Percentiles rank a stretch among this genome's conserved stretches.
Evolutionary conservation across 2,888 invertebrate genomes (phyloP).

Genomic region (Cyrtodaria siliqua): DNA sequence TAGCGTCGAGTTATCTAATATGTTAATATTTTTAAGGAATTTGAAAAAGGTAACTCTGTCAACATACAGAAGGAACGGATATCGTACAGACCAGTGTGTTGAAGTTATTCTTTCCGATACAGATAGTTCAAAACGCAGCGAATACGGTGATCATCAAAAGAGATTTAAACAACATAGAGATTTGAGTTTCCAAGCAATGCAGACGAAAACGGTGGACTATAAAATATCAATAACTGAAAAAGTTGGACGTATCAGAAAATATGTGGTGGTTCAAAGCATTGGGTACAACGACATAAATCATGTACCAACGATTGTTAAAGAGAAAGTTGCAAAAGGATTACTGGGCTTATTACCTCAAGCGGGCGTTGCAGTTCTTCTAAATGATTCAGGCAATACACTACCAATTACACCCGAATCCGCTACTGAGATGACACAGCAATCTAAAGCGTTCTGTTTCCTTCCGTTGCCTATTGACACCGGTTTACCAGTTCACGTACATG

Average conservation of each 20-base stretch:
- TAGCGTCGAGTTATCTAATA: slow-evolving; percentile 29
- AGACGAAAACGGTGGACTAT: not conserved
- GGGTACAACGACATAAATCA: slow-evolving; percentile 66
- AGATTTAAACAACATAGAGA: slow-evolving; percentile 14
- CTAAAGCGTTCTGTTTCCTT: slow-evolving; percentile 75
- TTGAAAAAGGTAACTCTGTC: slow-evolving; percentile 47
- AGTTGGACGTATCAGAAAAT: not conserved
- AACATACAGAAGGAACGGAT: slow-evolving; percentile 2
- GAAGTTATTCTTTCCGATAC: slow-evolving; percentile 3
- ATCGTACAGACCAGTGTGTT: not conserved
- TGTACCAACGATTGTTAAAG: slow-evolving; percentile 54
- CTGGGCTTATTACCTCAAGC: slow-evolving; percentile 72
- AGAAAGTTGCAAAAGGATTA: slow-evolving; percentile 60
- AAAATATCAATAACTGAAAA: slow-evolving; percentile 1
- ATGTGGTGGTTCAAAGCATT: slow-evolving; percentile 68
- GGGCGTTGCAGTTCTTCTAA: slow-evolving; percentile 65
- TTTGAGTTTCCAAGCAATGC: slow-evolving; percentile 1
- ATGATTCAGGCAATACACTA: slow-evolving; percentile 5
- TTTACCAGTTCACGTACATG: slow-evolving; percentile 77
- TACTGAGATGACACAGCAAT: not conserved
- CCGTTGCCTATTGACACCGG: slow-evolving; percentile 74
- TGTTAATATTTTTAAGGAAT: slow-evolving; percentile 60
- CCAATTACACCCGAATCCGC: too few species aligned
- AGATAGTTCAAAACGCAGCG: not conserved
- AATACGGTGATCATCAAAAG: not conserved